These are phyloP conservation scores for Conus canariensis DNA, from an alignment of 2,888 invertebrate genomes.

Conservation along the genomic window DNA sequence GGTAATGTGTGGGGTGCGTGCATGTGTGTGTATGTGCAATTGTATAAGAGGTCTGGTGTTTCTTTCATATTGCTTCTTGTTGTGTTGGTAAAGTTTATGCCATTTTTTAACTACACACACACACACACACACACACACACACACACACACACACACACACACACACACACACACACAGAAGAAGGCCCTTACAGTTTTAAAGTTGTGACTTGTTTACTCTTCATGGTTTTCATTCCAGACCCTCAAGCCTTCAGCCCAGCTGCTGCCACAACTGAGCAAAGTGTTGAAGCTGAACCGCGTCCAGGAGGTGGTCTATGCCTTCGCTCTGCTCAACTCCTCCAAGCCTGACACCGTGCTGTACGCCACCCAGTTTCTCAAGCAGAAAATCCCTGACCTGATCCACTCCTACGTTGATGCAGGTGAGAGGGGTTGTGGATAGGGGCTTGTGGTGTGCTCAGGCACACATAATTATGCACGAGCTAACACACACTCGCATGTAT, in stretches of 20 bases:
- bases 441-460: not conserved
- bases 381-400: constrained; percentile 88
- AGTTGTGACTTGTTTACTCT: not conserved
- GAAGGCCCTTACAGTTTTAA: no score
- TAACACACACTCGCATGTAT: no score
- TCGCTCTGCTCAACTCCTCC: constrained; percentile 90
- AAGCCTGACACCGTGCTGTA: constrained; percentile 87
- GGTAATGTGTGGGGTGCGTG: constrained; percentile 78
- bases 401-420: constrained; percentile 90
- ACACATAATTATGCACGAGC: no score
- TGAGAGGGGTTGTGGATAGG: constrained; percentile 69
- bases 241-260: constrained; percentile 88
- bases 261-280: constrained; percentile 91
- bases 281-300: constrained; percentile 91
- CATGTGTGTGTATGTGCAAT: not conserved
- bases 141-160: no score
- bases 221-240: constrained; percentile 82
- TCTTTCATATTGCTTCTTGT: no score
- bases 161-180: no score
- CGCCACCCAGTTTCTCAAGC: constrained; percentile 89
- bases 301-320: constrained; percentile 93
- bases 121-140: no score
- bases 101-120: no score
- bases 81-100: no score
- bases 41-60: not conserved